Evolutionary conservation across 2,797 vertebrate species (phyloP).

Genomic region (Oreonectes daqikongensis): DNA sequence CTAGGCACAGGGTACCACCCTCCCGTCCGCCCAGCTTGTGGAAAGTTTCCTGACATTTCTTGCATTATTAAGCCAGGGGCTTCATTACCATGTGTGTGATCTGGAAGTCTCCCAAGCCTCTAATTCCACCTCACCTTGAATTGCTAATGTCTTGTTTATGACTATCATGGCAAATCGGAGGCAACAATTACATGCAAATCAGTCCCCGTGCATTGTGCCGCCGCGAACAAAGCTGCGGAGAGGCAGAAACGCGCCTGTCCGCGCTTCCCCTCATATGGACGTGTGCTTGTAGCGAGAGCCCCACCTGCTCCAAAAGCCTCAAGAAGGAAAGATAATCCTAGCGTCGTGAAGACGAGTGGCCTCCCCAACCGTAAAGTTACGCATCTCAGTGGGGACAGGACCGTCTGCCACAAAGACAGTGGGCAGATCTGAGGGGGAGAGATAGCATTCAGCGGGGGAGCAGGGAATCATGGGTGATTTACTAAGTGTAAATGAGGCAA

Average conservation of each 20-base stretch:
- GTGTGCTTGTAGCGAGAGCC: conserved; percentile 5
- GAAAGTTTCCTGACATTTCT: conserved; percentile 79
- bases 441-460: conserved; percentile 34
- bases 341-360: neutral
- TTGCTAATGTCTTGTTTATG: conserved; percentile 76
- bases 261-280: neutral
- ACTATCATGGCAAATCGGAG: conserved; percentile 64
- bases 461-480: conserved; percentile 64
- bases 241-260: conserved; percentile 19
- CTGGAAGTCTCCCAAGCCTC: conserved; percentile 70
- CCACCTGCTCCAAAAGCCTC: conserved; percentile 13
- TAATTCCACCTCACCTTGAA: conserved; percentile 74
- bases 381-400: conserved; percentile 21
- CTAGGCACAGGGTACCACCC: conserved; percentile 57
- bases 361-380: conserved; percentile 16
- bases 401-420: conserved; percentile 36
- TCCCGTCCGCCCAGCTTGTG: conserved; percentile 58
- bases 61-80: conserved; percentile 72
- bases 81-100: conserved; percentile 74
- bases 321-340: conserved; percentile 15
- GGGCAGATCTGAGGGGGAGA: conserved; percentile 37
- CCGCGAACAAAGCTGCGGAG: conserved; percentile 49
- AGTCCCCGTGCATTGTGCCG: conserved; percentile 48
- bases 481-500: conserved; percentile 65
- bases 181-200: conserved; percentile 70